Evolutionary conservation across 2,888 invertebrate genomes (phyloP).

Genomic region (Coenonympha arcania): DNA sequence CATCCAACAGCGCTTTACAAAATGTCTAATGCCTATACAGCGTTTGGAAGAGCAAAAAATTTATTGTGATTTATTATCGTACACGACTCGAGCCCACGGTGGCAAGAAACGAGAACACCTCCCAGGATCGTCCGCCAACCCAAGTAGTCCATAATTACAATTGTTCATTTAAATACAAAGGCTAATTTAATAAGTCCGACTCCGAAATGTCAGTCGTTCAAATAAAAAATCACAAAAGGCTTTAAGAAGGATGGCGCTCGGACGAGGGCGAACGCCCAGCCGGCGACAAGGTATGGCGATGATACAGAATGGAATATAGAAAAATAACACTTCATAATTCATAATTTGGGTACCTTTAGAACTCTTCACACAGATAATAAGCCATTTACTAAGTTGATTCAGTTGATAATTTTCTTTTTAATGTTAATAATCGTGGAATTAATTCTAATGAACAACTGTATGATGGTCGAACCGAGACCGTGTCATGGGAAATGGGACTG

Average conservation of each 20-base stretch:
- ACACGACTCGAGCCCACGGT: too few relatives aligned
- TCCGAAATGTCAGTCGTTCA: conserved; percentile 66
- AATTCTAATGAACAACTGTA: not conserved
- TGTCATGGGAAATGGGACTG: conserved; percentile 67
- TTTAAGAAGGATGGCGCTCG: conserved; percentile 63
- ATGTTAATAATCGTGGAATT: too few relatives aligned
- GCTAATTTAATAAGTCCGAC: conserved; percentile 73
- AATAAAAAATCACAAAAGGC: conserved; percentile 57
- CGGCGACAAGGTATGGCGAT: conserved; percentile 51
- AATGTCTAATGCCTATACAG: not conserved
- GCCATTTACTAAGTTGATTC: too few relatives aligned
- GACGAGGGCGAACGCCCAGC: conserved; percentile 52
- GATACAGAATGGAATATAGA: too few relatives aligned
- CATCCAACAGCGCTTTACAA: not conserved
- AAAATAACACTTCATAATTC: too few relatives aligned
- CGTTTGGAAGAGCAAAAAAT: conserved; percentile 1
- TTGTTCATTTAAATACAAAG: conserved; percentile 73
- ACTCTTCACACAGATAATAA: too few relatives aligned
- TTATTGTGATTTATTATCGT: conserved; percentile 4
- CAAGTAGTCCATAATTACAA: conserved; percentile 53
- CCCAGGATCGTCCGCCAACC: conserved; percentile 18
- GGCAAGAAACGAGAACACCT: conserved; percentile 17
- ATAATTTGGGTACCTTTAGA: too few relatives aligned
- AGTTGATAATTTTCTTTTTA: too few relatives aligned
- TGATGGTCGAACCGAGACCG: conserved; percentile 16